These are phyloP conservation scores for Meloidogyne chitwoodi DNA, from an alignment of 1,140 invertebrate genomes.

Conservation along the genomic window DNA sequence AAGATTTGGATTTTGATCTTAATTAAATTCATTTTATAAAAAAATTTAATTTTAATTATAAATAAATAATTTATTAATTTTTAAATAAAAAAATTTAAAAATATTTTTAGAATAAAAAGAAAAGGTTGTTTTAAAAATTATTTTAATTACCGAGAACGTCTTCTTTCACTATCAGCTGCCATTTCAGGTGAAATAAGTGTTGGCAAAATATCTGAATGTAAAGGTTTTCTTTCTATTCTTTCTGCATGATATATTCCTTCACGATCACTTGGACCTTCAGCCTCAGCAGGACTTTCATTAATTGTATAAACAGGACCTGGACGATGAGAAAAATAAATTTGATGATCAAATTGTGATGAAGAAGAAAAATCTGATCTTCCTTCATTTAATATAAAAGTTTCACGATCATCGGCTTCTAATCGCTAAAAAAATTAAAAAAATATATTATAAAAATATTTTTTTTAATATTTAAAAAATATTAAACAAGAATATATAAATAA, in stretches of 20 bases:
- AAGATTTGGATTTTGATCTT: not conserved
- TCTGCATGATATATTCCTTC: slow-evolving; percentile 42
- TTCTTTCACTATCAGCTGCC: not conserved
- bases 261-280: slow-evolving; percentile 12
- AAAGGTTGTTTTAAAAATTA: too few species aligned
- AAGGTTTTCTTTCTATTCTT: slow-evolving; percentile 34
- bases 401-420: slow-evolving; percentile 51
- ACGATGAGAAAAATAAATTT: slow-evolving; percentile 31
- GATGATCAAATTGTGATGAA: slow-evolving; percentile 36
- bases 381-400: slow-evolving; percentile 15
- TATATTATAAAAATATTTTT: not conserved
- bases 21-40: not conserved
- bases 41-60: too few species aligned
- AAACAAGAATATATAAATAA: not conserved
- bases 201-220: slow-evolving; percentile 39
- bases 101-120: too few species aligned
- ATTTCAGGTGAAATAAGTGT: slow-evolving; percentile 26
- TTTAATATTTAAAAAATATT: not conserved
- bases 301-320: slow-evolving; percentile 43
- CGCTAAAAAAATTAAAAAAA: slow-evolving; percentile 29
- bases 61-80: too few species aligned
- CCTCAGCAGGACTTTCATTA: not conserved
- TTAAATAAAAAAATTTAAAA: too few species aligned
- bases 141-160: too few species aligned
- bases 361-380: slow-evolving; percentile 41